phyloP scores from a whole-genome alignment of 2,888 invertebrate genomes.

The Amphimallon solstitiale region DNA sequence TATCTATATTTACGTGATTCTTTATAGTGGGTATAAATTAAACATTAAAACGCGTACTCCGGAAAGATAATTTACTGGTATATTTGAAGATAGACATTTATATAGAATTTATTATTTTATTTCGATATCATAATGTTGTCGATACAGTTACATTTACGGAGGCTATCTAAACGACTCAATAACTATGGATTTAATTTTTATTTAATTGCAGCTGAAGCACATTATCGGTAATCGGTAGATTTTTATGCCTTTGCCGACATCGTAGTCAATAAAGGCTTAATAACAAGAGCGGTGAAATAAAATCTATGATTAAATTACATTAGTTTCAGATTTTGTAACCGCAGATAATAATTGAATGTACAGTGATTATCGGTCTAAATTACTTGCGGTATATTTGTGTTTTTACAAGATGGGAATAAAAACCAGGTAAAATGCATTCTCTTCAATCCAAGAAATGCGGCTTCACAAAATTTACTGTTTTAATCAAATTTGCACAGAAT shows the following conservation, averaged over 20 bases:
- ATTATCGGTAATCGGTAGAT: constrained; percentile 3
- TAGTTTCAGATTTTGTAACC: no score
- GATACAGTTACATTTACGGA: background rate
- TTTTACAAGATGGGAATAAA: no score
- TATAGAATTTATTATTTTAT: background rate
- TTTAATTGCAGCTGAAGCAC: background rate
- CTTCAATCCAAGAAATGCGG: no score
- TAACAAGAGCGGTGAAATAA: background rate
- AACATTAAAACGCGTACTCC: background rate
- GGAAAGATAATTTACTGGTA: background rate
- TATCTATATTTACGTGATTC: no score
- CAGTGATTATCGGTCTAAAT: no score
- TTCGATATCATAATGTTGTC: background rate
- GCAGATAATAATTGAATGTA: no score
- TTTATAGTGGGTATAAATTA: no score
- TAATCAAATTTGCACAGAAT: no score
- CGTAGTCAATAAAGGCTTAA: background rate
- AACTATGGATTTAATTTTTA: constrained; percentile 4
- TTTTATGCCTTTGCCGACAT: background rate
- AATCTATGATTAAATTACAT: background rate
- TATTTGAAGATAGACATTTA: background rate
- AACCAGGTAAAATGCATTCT: no score
- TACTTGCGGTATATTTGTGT: no score
- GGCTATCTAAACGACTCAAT: constrained; percentile 14
- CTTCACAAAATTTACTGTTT: no score